Conservation (phyloP, 2,888 invertebrate genomes). For the Lasioglossum marginatum region DNA sequence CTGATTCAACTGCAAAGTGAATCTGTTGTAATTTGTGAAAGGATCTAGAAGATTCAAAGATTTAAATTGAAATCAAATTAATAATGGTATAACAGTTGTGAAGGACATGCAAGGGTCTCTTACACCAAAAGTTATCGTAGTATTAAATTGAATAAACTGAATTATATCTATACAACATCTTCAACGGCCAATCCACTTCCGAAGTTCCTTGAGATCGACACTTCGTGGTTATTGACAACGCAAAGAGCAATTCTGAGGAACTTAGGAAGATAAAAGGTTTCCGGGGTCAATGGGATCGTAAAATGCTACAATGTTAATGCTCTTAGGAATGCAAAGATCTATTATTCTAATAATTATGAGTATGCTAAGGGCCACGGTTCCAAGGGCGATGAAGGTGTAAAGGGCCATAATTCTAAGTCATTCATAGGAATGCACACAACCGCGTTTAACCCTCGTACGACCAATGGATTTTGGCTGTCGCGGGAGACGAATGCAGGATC, state of each 20-base stretch:
- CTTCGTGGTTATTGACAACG: background rate
- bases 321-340: constrained; percentile 35
- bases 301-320: background rate
- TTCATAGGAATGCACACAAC: background rate
- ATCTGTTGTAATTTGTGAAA: no score
- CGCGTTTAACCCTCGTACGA: background rate
- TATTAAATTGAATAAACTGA: background rate
- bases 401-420: background rate
- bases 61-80: background rate
- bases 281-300: background rate
- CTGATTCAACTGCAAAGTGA: no score
- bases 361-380: background rate
- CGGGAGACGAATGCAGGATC: no score
- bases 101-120: background rate
- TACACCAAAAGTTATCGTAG: background rate
- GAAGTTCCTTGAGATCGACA: background rate
- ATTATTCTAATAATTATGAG: background rate
- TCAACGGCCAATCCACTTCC: background rate
- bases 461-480: no score
- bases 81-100: background rate
- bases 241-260: background rate
- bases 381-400: background rate
- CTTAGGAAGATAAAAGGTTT: background rate
- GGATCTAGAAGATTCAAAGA: no score
- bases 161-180: background rate